Evolutionary conservation across 2,113 vertebrate species (phyloP).

Genomic region (Odocoileus virginianus): DNA sequence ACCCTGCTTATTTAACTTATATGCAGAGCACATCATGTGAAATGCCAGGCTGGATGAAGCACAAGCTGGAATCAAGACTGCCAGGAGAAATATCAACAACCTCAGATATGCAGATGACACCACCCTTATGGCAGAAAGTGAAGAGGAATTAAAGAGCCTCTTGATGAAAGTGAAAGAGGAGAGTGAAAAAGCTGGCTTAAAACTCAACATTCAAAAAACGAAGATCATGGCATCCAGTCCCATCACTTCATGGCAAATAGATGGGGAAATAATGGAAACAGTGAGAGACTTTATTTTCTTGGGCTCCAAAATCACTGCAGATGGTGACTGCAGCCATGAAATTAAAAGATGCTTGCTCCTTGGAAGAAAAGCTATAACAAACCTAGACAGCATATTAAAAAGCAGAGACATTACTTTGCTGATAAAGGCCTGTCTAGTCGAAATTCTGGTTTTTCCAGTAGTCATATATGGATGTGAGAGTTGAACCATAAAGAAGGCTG

Average conservation of each 20-base stretch:
- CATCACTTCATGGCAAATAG: not conserved
- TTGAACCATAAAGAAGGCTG: not conserved
- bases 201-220: not conserved
- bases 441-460: not conserved
- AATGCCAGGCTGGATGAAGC: not conserved
- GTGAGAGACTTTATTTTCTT: not conserved
- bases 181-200: not conserved
- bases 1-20: not conserved
- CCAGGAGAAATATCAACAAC: not conserved
- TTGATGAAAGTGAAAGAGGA: not conserved
- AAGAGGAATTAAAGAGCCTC: not conserved
- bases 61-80: not conserved
- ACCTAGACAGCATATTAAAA: not conserved
- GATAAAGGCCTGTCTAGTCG: not conserved
- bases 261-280: not conserved
- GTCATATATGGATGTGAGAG: not conserved
- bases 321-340: not conserved
- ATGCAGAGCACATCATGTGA: not conserved
- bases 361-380: not conserved
- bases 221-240: not conserved
- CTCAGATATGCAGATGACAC: not conserved
- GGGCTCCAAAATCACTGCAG: not conserved
- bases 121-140: not conserved
- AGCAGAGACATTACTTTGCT: not conserved
- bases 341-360: not conserved